Base-by-base conservation (phyloP, 2,797 vertebrate species). In the Alcedo quadribrachys region DNA sequence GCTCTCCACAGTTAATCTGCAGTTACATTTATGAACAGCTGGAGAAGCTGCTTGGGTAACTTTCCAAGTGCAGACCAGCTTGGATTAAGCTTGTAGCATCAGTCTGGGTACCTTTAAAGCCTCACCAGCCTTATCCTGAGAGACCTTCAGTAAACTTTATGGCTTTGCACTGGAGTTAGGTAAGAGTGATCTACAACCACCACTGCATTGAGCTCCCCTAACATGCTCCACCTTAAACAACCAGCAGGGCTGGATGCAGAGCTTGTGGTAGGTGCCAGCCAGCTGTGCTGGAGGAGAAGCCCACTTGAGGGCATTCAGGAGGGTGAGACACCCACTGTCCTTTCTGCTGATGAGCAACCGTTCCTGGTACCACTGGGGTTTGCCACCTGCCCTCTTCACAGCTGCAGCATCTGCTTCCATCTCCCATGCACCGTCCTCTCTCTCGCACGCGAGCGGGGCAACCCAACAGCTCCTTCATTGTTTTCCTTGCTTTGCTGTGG, bases 241-340 rank as follows among this genome's bases (percentile, higher is more conserved):
- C 9, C n/a, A 82, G 70, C 2, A 3, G 51, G 28, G 63, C 50
- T 28, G 53, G 11, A 1, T 12, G 28, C 9, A 7, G 83, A 15
- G 1, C 43, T 46, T 21, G 6, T 16, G 15, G 4, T 6, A 77
- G 79, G 19, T n/a, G 40, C 19, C 25, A 58, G 53, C 25, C 27
- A 20, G 35, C 5, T 21, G 18, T 42, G 22, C n/a, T 9, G 61
- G 24, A 61, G 54, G 62, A 62, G 63, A 66, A 67, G 25, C 11
- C 60, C 37, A 53, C 68, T 42, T 1, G 5, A 68, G 25, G 18
- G n/a, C 1, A 1, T 62, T 69, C 6, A 62, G 70, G 54, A 50
- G 46, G 35, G 35, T 5, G 45, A 33, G 76, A 81, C 6, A 5
- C 9, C 8, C 0, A 0, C 40, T 0, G 0, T 74, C 43, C 45